Evolutionary conservation across 2,888 invertebrate genomes (phyloP).

Genomic region (Perithous albicinctus): DNA sequence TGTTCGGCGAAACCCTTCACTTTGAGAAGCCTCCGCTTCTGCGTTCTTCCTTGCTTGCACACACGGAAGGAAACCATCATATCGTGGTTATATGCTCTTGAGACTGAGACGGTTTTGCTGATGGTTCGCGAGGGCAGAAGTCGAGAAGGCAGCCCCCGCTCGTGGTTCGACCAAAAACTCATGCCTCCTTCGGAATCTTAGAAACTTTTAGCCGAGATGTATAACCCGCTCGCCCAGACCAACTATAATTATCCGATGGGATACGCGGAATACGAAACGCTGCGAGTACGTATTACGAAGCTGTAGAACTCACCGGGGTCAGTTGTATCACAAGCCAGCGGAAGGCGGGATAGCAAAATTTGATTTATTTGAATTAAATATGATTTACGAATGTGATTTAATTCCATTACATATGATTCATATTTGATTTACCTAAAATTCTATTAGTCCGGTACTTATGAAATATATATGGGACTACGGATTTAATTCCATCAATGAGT

Average conservation of each 20-base stretch:
- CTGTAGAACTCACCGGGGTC: background rate
- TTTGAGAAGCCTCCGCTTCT: conserved; percentile 39
- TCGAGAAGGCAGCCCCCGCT: conserved; percentile 40
- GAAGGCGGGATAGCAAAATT: too few relatives aligned
- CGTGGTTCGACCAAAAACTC: conserved; percentile 38
- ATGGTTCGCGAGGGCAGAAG: conserved; percentile 39
- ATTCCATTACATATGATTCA: too few relatives aligned
- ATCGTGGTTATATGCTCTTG: conserved; percentile 24
- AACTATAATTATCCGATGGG: conserved; percentile 81
- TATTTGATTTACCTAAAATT: too few relatives aligned
- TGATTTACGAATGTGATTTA: too few relatives aligned
- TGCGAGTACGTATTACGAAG: conserved; percentile 52
- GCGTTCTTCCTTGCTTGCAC: background rate
- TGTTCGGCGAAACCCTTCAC: conserved; percentile 63
- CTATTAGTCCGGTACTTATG: too few relatives aligned
- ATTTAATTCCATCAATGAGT: too few relatives aligned
- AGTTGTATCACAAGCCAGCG: background rate
- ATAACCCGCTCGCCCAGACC: conserved; percentile 69
- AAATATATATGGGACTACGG: too few relatives aligned
- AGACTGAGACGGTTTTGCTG: conserved; percentile 29
- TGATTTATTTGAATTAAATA: too few relatives aligned
- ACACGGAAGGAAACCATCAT: conserved; percentile 22
- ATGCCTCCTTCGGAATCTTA: conserved; percentile 51
- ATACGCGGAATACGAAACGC: conserved; percentile 75
- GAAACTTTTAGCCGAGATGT: conserved; percentile 50